Conservation (phyloP, 2,797 vertebrate genomes). For the Nannoperca australis region DNA sequence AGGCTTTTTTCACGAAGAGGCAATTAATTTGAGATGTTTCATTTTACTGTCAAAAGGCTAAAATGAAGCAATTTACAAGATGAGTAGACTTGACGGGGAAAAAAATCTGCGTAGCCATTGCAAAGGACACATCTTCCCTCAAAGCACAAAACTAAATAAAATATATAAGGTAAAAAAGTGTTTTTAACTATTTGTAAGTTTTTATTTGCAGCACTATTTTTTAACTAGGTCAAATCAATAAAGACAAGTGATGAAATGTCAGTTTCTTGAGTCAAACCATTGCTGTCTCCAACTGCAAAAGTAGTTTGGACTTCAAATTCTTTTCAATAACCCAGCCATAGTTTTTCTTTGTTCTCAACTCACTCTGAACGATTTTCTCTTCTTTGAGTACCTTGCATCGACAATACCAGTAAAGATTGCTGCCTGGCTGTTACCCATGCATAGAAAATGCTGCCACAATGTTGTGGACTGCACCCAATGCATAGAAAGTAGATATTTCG, state of each 20-base stretch:
- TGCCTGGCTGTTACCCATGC: conserved; percentile 72
- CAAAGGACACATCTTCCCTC: conserved; percentile 29
- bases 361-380: conserved; percentile 46
- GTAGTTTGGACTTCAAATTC: conserved; percentile 21
- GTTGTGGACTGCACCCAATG: conserved; percentile 64
- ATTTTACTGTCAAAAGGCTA: conserved; percentile 67
- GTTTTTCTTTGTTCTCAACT: conserved; percentile 30
- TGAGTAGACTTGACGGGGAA: conserved; percentile 12
- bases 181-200: conserved; percentile 18
- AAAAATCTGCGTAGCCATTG: conserved; percentile 7
- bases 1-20: conserved; percentile 46
- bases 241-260: conserved; percentile 11
- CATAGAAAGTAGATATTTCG: conserved; percentile 66
- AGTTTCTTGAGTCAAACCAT: conserved; percentile 23
- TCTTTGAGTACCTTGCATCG: conserved; percentile 36
- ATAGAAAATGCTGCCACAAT: conserved; percentile 57
- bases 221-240: conserved; percentile 37
- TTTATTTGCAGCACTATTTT: conserved; percentile 32
- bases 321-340: conserved; percentile 40
- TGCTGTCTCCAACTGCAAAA: conserved; percentile 39
- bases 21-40: conserved; percentile 69
- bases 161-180: conserved; percentile 17
- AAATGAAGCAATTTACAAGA: conserved; percentile 68
- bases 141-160: conserved; percentile 7
- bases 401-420: conserved; percentile 65